Evolutionary conservation across 2,888 invertebrate genomes (phyloP).

Genomic region (Trissolcus japonicus): DNA sequence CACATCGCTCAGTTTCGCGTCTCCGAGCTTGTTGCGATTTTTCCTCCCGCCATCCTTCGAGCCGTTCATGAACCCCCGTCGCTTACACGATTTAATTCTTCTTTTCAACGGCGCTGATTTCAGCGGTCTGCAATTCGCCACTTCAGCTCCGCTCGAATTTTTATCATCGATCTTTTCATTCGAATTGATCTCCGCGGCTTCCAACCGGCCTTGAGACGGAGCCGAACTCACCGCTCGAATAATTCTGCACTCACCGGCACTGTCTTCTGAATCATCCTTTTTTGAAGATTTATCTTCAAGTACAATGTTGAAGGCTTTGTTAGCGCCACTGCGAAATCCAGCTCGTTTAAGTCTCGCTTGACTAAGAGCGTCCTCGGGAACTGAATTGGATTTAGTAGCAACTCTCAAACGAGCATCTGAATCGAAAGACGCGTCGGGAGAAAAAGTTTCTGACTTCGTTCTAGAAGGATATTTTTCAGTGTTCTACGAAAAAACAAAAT

Average conservation of each 20-base stretch:
- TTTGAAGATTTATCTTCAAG: slow-evolving; percentile 51
- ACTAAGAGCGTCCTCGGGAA: slow-evolving; percentile 48
- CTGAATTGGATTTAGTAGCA: slow-evolving; percentile 4
- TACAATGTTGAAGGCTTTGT: slow-evolving; percentile 68
- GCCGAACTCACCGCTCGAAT: slow-evolving; percentile 67
- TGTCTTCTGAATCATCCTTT: slow-evolving; percentile 23
- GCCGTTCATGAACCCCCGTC: slow-evolving; percentile 57
- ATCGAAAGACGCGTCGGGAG: neutral
- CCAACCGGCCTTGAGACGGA: slow-evolving; percentile 64
- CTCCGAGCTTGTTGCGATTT: slow-evolving; percentile 53
- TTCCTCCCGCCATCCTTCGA: slow-evolving; percentile 60
- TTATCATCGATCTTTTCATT: slow-evolving; percentile 48
- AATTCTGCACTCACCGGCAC: slow-evolving; percentile 3
- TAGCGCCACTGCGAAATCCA: slow-evolving; percentile 66
- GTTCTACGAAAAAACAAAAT: too few species aligned
- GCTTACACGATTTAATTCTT: slow-evolving; percentile 67
- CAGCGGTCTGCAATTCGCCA: slow-evolving; percentile 58
- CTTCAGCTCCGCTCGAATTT: slow-evolving; percentile 35
- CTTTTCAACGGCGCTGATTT: slow-evolving; percentile 70
- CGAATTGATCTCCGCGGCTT: slow-evolving; percentile 1
- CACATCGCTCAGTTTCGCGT: slow-evolving; percentile 70
- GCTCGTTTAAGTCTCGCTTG: slow-evolving; percentile 67
- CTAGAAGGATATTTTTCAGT: neutral
- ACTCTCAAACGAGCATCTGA: neutral
- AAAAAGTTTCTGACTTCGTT: neutral